Conservation (phyloP, 2,113 vertebrate species). For the Semicossyphus pulcher region DNA sequence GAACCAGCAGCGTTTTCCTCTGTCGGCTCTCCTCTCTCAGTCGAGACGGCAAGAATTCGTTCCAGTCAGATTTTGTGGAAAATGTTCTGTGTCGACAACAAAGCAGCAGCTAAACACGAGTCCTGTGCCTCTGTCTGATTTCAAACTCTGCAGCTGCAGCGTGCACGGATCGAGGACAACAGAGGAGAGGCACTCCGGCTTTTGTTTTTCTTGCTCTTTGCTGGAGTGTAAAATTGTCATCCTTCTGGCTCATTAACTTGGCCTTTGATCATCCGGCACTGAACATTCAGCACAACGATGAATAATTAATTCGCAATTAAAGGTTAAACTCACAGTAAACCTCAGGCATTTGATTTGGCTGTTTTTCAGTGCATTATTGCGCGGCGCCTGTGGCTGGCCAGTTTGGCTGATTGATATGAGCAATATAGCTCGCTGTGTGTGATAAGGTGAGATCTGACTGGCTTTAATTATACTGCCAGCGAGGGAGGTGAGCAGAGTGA, state of each 20-base stretch:
- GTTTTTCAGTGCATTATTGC: slow-evolving; percentile 19
- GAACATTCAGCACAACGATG: slow-evolving; percentile 69
- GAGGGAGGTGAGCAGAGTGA: slow-evolving; percentile 50
- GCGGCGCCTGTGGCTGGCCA: slow-evolving; percentile 22
- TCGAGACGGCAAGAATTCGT: slow-evolving; percentile 41
- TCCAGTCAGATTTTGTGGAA: slow-evolving; percentile 58
- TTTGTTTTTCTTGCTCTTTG: slow-evolving; percentile 64
- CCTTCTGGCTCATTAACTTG: slow-evolving; percentile 75
- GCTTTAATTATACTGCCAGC: slow-evolving; percentile 69
- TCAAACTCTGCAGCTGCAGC: slow-evolving; percentile 31
- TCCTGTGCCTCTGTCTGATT: slow-evolving; percentile 49
- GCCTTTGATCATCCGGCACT: slow-evolving; percentile 71
- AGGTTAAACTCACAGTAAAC: slow-evolving; percentile 76
- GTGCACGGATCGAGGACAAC: slow-evolving; percentile 47
- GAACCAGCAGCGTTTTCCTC: slow-evolving; percentile 35
- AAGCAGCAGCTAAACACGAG: slow-evolving; percentile 46
- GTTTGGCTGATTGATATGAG: slow-evolving; percentile 68
- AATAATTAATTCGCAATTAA: slow-evolving; percentile 81
- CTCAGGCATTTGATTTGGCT: slow-evolving; percentile 61
- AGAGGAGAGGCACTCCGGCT: slow-evolving; percentile 32
- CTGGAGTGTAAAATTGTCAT: slow-evolving; percentile 68
- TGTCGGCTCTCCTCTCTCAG: slow-evolving; percentile 22
- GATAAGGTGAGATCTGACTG: slow-evolving; percentile 63
- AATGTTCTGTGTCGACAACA: slow-evolving; percentile 60
- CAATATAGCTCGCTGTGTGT: slow-evolving; percentile 63